A percentile compares a stretch with the other conserved stretches of the same genome.
These are phyloP conservation scores for Mactromeris polynyma DNA, from an alignment of 2,888 invertebrate genomes.

Conservation along the genomic window DNA sequence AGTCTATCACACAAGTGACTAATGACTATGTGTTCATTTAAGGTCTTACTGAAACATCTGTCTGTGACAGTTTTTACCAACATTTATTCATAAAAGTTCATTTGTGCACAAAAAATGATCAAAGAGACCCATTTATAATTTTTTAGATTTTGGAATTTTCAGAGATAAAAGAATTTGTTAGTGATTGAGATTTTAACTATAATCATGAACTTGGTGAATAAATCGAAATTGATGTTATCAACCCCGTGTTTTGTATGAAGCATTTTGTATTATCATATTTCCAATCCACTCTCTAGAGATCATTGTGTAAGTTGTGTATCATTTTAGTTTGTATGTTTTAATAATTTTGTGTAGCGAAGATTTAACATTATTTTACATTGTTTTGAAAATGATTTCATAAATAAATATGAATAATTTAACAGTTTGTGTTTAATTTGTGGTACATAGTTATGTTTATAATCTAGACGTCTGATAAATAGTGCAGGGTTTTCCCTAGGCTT, in stretches of 20 bases:
- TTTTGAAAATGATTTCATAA: conserved; percentile 13
- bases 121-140: neutral
- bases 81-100: neutral
- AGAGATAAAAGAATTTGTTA: neutral
- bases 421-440: neutral
- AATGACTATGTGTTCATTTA: neutral
- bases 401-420: neutral
- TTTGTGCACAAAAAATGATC: neutral
- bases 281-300: neutral
- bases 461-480: too few relatives aligned
- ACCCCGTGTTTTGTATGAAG: neutral
- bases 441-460: too few relatives aligned
- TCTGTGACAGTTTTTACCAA: conserved; percentile 19
- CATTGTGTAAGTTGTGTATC: neutral
- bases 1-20: neutral
- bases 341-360: neutral
- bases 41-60: neutral
- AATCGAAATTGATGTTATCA: neutral
- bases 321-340: conserved; percentile 9
- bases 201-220: neutral
- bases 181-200: neutral
- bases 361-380: neutral
- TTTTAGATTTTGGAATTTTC: neutral
- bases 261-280: neutral
- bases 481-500: too few relatives aligned